Base-by-base conservation (phyloP, 2,888 invertebrate genomes). In the Hirtodrosophila cameraria region DNA sequence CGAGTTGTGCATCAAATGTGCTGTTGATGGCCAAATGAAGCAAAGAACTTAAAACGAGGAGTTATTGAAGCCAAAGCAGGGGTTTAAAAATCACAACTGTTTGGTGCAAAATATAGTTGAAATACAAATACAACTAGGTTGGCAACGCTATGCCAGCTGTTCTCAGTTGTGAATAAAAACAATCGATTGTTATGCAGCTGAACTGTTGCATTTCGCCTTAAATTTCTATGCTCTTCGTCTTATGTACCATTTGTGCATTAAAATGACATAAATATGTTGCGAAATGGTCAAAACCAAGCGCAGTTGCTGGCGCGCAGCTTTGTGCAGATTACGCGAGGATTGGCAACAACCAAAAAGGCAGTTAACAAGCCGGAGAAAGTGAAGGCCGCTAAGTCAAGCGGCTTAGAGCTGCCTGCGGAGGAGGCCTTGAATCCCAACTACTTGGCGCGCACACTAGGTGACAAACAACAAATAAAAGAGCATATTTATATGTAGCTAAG, bases 381-480 rank as follows among this genome's bases (percentile, higher is more conserved):
- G 1, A 72, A 59, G 12, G 1, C 11, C 1, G 13, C 18, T 4
- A 68, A 55, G n/a, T 3, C 16, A 11, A 16, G n/a, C 8, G n/a
- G 8, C 9, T 39, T 35, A 1, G 64, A 73, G 2, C 27, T 77
- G 16, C 41, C 72, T 1, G 3, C 38, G 2, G 82, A 80, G 9
- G 71, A 71, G 2, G 33, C 75, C 0, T 27, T 86, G n/a, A 86
- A 82, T 69, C 55, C 86, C 1, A 39, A 36, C 11, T 86, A 69
- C 57, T 67, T 87, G 38, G 31, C 72, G 9, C 74, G 75, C 11
- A 61, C 52, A 3, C 46, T 87, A 13, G 87, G 87, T 83, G 9
- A 63, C 67, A 6, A 8, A 2, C 4, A 1, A 9, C 2, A 13
- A 15, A 5, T 13, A 5, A 1, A 23, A 13, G 11, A 11, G 42